Base-by-base conservation (phyloP, 2,888 invertebrate species). In the Papilio protenor region DNA sequence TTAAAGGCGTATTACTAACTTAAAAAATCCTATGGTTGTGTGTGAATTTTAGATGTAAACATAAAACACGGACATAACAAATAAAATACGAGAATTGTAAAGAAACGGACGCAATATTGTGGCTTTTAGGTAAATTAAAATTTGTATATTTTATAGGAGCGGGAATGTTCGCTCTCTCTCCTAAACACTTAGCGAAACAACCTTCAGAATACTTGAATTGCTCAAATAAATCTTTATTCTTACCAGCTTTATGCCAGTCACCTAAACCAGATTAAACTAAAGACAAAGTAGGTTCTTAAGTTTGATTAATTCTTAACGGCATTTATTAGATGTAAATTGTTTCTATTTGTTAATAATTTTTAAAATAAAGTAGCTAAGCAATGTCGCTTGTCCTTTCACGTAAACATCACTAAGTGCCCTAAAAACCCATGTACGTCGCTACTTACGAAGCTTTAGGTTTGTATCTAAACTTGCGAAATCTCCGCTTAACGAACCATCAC, bases 401-500 rank as follows among this genome's bases (percentile, higher is more conserved):
- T 27, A 61, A 23, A 59, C 59, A 61, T 61, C 27, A 61, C 27
- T 27, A 27, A 21, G 10, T 3, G 16, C 10, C 61, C 1, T 33
- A 61, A 61, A 27, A 33, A 10, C 2, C 21, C 11, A 16, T 18
- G 61, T 33, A 75, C 45, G 33, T 70, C 52, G 21, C 66, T 66
- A 70, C 18, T 40, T 40, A 52, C 23, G 40, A 23, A 66, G 33
- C 16, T 66, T 23, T 33, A 57, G 71, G 11, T n/a, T 66, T 66
- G 77, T 77, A 77, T 45, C 77, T 73, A 77, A 73, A 79, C 70
- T 77, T 70, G 74, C 75, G 64, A 78, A 78, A 80, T 73, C 78
- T 78, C 69, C 77, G 80, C 75, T 73, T 77, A 81, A 79, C 78
- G 76, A 79, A 76, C 64, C 77, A 75, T 79, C 75, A 55, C 78